Conservation (phyloP, 2,797 vertebrate genomes). For the Falco columbarius region DNA sequence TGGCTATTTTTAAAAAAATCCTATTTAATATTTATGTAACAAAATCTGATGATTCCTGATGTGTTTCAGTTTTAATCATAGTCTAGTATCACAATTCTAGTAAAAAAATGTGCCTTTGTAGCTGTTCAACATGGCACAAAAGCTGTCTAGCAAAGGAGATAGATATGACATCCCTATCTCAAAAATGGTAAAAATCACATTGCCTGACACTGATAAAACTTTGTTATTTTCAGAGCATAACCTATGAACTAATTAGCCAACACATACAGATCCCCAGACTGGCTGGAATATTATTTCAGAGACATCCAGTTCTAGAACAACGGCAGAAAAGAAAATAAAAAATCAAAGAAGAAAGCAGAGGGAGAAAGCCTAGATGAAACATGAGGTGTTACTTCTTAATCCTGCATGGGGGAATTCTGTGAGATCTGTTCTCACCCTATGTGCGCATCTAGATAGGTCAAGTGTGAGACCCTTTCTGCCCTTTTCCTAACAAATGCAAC, state of each 20-base stretch:
- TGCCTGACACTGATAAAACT: background rate
- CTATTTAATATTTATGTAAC: constrained; percentile 62
- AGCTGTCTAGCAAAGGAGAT: background rate
- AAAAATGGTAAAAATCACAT: background rate
- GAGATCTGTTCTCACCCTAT: background rate
- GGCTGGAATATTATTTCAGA: background rate
- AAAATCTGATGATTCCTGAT: constrained; percentile 55
- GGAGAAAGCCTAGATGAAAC: background rate
- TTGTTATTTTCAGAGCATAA: background rate
- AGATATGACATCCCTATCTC: background rate
- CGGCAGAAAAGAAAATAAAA: background rate
- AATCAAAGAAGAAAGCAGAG: background rate
- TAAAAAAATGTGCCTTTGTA: constrained; percentile 1
- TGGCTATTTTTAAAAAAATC: constrained; percentile 36
- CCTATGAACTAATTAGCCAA: constrained; percentile 12
- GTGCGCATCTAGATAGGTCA: fast-evolving
- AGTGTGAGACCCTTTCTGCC: background rate
- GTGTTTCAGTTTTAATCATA: constrained; percentile 54
- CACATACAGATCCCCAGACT: background rate
- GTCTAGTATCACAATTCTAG: background rate
- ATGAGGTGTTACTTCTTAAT: background rate
- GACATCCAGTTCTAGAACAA: background rate
- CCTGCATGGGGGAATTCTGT: fast-evolving
- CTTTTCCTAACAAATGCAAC: background rate
- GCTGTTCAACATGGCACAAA: constrained; percentile 10